These are phyloP conservation scores for Drosophila paracracens DNA, from an alignment of 2,888 invertebrate genomes.

Conservation along the genomic window DNA sequence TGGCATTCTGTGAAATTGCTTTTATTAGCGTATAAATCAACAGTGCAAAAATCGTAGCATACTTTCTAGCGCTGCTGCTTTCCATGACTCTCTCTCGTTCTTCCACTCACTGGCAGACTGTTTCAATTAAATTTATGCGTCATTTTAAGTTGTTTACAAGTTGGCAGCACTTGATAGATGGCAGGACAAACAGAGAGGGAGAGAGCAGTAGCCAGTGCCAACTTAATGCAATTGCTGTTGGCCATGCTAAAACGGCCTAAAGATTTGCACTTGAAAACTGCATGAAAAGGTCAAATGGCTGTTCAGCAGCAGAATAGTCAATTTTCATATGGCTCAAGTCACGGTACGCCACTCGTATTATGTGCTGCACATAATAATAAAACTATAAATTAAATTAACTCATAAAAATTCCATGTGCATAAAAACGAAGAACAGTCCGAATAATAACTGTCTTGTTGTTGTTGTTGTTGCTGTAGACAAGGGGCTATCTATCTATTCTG, in stretches of 20 bases:
- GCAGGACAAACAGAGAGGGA: not conserved
- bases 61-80: conserved; percentile 45
- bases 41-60: conserved; percentile 78
- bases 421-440: conserved; percentile 64
- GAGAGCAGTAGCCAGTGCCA: conserved; percentile 2
- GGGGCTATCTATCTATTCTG: conserved; percentile 71
- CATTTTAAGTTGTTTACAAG: conserved; percentile 78
- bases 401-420: conserved; percentile 85
- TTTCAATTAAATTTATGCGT: conserved; percentile 80
- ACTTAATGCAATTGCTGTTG: conserved; percentile 54
- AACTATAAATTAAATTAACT: conserved; percentile 85
- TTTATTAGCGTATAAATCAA: conserved; percentile 79
- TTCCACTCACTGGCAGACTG: conserved; percentile 27
- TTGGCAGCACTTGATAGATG: conserved; percentile 33
- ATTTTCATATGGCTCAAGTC: conserved; percentile 35
- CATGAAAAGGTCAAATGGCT: conserved; percentile 27
- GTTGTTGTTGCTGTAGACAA: conserved; percentile 57
- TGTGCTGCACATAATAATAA: conserved; percentile 83
- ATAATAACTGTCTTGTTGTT: conserved; percentile 68
- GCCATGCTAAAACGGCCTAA: conserved; percentile 9
- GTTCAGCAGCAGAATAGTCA: conserved; percentile 24
- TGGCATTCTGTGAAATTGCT: conserved; percentile 76
- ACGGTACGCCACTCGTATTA: conserved; percentile 50
- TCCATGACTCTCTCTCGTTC: conserved; percentile 1
- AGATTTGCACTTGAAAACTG: conserved; percentile 55